These are phyloP conservation scores for Digitonthophagus gazella DNA, from an alignment of 2,888 invertebrate species.

Conservation along the genomic window DNA sequence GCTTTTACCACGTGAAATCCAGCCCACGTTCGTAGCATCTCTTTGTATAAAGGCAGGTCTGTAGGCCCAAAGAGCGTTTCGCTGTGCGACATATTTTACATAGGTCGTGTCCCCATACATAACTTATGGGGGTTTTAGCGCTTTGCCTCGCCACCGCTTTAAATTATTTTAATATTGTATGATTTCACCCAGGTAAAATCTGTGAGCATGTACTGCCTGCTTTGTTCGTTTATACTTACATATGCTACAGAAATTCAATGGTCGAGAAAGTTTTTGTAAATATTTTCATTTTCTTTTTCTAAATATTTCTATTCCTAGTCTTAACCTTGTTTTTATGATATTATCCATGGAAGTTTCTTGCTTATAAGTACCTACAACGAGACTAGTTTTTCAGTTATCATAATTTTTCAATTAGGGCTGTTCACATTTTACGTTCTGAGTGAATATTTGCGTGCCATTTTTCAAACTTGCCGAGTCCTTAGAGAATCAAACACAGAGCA, in stretches of 20 bases:
- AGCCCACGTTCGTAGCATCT: background rate
- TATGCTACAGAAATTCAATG: background rate
- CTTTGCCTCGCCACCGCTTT: constrained; percentile 40
- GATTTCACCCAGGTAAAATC: constrained; percentile 42
- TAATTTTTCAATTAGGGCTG: background rate
- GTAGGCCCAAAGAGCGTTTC: background rate
- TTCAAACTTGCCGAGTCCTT: background rate
- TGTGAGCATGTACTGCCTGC: background rate
- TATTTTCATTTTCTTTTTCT: no score
- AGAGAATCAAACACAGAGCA: background rate
- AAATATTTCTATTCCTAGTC: no score
- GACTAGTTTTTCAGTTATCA: background rate
- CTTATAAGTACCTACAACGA: no score
- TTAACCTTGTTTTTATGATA: no score
- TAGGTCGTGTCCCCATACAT: constrained; percentile 39
- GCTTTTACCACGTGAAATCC: background rate
- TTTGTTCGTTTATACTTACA: background rate
- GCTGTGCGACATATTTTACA: constrained; percentile 38
- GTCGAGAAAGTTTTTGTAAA: background rate
- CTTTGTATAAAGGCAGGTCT: background rate
- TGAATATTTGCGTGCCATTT: background rate
- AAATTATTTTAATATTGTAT: constrained; percentile 51
- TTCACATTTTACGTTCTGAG: background rate
- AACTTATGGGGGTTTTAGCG: constrained; percentile 37
- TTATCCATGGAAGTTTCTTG: no score